These are phyloP conservation scores for Adrianichthys oophorus DNA, from an alignment of 2,797 vertebrate genomes.

Conservation along the genomic window DNA sequence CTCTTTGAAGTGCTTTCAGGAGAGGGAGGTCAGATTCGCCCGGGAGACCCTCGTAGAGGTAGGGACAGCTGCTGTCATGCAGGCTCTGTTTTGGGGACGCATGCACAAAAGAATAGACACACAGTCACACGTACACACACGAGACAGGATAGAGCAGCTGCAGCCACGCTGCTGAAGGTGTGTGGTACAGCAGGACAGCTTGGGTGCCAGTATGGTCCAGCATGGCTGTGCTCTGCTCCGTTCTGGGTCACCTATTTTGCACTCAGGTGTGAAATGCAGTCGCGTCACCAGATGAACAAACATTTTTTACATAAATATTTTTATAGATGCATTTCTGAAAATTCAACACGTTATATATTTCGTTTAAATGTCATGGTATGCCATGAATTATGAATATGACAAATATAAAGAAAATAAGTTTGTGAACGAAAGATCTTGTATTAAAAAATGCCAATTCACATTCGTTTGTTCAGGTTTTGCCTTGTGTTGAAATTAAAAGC, in stretches of 20 bases:
- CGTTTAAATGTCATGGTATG: too few species aligned
- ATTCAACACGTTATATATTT: slow-evolving; percentile 6
- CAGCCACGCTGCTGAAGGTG: slow-evolving; percentile 65
- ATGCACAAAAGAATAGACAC: slow-evolving; percentile 34
- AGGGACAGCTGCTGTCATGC: slow-evolving; percentile 76
- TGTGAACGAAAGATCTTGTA: too few species aligned
- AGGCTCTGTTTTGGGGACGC: slow-evolving; percentile 47
- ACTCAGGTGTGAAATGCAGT: slow-evolving; percentile 73
- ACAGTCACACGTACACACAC: slow-evolving; percentile 45
- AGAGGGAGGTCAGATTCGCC: slow-evolving; percentile 71
- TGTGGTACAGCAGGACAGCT: slow-evolving; percentile 64
- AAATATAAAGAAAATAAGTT: too few species aligned
- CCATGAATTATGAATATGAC: too few species aligned
- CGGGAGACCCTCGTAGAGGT: slow-evolving; percentile 70
- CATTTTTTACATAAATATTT: slow-evolving; percentile 26
- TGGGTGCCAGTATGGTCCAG: slow-evolving; percentile 69
- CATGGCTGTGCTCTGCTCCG: slow-evolving; percentile 50
- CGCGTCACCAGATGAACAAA: slow-evolving; percentile 63
- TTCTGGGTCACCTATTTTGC: slow-evolving; percentile 79
- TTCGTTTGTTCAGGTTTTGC: too few species aligned
- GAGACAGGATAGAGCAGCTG: slow-evolving; percentile 72
- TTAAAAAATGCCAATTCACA: too few species aligned
- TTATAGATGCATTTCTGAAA: slow-evolving; percentile 3
- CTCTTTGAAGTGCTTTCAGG: slow-evolving; percentile 74
- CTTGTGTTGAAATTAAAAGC: too few species aligned